phyloP scores from a whole-genome alignment of 2,888 invertebrate genomes.

The Caenorhabditis doughertyi region DNA sequence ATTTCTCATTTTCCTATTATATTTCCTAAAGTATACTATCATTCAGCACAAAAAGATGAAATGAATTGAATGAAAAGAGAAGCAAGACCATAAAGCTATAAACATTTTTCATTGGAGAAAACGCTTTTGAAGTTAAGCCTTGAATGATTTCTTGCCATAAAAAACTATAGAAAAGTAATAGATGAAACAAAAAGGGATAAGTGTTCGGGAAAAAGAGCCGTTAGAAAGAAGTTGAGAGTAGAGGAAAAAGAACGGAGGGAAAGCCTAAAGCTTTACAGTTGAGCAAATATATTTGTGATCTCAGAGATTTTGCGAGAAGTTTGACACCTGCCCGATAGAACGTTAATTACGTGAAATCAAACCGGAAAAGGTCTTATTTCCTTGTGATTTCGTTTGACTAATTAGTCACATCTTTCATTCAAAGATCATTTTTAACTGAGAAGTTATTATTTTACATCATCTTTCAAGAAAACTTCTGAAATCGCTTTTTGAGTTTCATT shows the following conservation, averaged over 20 bases:
- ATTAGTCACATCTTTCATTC: neutral
- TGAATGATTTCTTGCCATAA: neutral
- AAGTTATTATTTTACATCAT: neutral
- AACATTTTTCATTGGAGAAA: constrained; percentile 6
- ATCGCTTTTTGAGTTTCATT: no score
- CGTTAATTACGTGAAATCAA: constrained; percentile 46
- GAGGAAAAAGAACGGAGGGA: constrained; percentile 15
- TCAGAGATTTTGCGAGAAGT: constrained; percentile 55
- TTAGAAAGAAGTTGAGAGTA: constrained; percentile 12
- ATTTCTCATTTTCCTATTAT: constrained; percentile 20
- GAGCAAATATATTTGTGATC: constrained; percentile 62
- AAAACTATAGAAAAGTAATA: neutral
- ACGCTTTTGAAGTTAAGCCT: neutral
- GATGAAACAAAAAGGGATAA: constrained; percentile 3
- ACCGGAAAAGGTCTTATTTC: constrained; percentile 30
- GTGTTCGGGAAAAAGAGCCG: constrained; percentile 26
- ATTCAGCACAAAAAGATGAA: constrained; percentile 16
- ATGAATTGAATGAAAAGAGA: constrained; percentile 21
- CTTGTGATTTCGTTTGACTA: neutral
- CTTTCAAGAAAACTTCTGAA: neutral
- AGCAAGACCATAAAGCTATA: constrained; percentile 23
- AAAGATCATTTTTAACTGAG: neutral
- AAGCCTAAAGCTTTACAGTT: constrained; percentile 30
- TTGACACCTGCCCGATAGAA: constrained; percentile 57
- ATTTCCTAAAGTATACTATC: constrained; percentile 35